phyloP scores from a whole-genome alignment of 2,113 vertebrate genomes.

The Limnothrissa miodon region DNA sequence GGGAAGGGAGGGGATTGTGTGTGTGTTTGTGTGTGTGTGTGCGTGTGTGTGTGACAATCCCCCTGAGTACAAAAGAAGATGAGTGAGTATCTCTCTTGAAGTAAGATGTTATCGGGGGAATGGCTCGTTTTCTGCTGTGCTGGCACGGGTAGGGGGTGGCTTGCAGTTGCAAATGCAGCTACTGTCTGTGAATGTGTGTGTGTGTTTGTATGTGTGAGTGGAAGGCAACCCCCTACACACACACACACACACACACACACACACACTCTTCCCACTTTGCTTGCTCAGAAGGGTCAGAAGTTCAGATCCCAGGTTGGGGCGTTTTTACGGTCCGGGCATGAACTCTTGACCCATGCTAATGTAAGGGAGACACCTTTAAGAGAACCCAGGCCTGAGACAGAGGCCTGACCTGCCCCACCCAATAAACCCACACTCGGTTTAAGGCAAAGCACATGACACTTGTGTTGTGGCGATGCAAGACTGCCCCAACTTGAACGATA shows the following conservation, averaged over 20 bases:
- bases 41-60: constrained; percentile 51
- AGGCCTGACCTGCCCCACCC: background rate
- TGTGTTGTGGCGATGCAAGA: constrained; percentile 2
- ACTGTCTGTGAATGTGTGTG: too few species aligned
- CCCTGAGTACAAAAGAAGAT: constrained; percentile 66
- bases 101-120: constrained; percentile 61
- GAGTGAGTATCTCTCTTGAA: constrained; percentile 47
- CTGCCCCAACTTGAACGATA: background rate
- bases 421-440: background rate
- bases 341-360: constrained; percentile 62
- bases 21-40: constrained; percentile 9
- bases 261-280: constrained; percentile 29
- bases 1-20: background rate
- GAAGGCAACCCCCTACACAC: background rate
- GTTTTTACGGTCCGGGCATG: constrained; percentile 59
- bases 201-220: background rate
- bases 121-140: constrained; percentile 59
- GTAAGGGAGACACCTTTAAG: constrained; percentile 48
- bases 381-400: background rate
- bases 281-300: constrained; percentile 60
- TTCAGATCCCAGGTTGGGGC: constrained; percentile 63
- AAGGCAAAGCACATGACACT: background rate
- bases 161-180: constrained; percentile 71
- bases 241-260: background rate
- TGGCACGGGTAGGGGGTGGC: constrained; percentile 58